Conservation (phyloP, 1,140 invertebrate species). For the Drosophila lacertosa region DNA sequence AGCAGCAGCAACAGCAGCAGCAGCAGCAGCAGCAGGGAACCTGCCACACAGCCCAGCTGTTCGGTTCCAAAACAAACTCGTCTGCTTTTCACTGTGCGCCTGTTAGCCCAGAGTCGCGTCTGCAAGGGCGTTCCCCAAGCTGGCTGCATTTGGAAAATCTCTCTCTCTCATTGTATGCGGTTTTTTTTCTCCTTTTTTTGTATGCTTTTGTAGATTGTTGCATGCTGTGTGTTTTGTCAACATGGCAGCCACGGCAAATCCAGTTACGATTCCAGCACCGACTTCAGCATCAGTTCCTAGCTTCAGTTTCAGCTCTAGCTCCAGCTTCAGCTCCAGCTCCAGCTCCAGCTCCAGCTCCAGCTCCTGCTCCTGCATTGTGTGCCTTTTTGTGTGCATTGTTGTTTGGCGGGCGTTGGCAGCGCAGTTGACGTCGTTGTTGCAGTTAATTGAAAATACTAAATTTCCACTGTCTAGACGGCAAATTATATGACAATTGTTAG, state of each 20-base stretch:
- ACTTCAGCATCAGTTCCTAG: conserved; percentile 13
- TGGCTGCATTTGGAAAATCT: conserved; percentile 6
- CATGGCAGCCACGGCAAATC: conserved; percentile 52
- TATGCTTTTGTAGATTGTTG: conserved; percentile 16
- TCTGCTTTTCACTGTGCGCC: conserved; percentile 50
- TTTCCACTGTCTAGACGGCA: conserved; percentile 83
- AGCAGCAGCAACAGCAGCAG: not conserved
- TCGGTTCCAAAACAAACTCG: conserved; percentile 31
- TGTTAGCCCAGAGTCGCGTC: conserved; percentile 45
- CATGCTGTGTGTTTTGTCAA: conserved; percentile 63
- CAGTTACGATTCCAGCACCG: conserved; percentile 40
- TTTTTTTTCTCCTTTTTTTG: conserved; percentile 29
- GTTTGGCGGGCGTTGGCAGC: conserved; percentile 21
- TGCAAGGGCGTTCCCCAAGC: conserved; percentile 48
- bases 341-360: not conserved
- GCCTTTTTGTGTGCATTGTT: conserved; percentile 80
- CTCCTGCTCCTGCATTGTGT: conserved; percentile 47
- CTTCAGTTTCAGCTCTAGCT: not conserved
- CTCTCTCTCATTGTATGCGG: conserved; percentile 8
- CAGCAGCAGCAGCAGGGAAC: not conserved
- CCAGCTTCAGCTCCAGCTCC: conserved; percentile 15
- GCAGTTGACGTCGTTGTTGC: conserved; percentile 63
- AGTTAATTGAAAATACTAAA: conserved; percentile 84
- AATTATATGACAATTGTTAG: conserved; percentile 84
- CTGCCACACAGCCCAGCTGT: conserved; percentile 14